These are phyloP conservation scores for Polypedilum pembai DNA, from an alignment of 1,140 invertebrate genomes.

Conservation along the genomic window DNA sequence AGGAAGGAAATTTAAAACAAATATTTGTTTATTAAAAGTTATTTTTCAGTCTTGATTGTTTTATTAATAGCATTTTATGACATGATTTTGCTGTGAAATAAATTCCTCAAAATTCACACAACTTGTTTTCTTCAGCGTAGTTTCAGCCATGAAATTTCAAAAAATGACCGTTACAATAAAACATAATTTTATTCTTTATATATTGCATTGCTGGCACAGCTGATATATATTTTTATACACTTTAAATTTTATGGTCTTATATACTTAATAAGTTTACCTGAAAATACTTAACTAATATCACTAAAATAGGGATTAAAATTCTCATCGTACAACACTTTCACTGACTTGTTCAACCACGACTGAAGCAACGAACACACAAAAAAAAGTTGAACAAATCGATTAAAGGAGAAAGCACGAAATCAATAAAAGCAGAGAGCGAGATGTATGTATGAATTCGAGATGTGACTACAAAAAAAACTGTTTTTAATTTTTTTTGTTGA, in stretches of 20 bases:
- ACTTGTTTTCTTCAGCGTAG: neutral
- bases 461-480: neutral
- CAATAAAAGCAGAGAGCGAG: neutral
- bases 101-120: no score
- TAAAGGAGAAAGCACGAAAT: slow-evolving; percentile 7
- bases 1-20: neutral
- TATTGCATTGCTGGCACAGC: neutral
- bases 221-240: neutral
- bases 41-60: no score
- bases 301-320: neutral
- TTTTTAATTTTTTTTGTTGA: neutral
- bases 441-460: no score
- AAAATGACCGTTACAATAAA: neutral
- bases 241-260: neutral
- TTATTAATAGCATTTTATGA: no score
- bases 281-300: neutral
- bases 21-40: no score
- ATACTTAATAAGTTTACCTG: neutral
- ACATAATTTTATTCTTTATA: neutral
- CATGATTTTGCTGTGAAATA: no score
- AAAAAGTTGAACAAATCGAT: neutral
- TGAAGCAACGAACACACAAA: neutral
- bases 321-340: neutral
- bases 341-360: neutral
- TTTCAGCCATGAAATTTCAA: neutral